Evolutionary conservation across 1,140 invertebrate species (phyloP).

Genomic region (Gryllus bimaculatus): DNA sequence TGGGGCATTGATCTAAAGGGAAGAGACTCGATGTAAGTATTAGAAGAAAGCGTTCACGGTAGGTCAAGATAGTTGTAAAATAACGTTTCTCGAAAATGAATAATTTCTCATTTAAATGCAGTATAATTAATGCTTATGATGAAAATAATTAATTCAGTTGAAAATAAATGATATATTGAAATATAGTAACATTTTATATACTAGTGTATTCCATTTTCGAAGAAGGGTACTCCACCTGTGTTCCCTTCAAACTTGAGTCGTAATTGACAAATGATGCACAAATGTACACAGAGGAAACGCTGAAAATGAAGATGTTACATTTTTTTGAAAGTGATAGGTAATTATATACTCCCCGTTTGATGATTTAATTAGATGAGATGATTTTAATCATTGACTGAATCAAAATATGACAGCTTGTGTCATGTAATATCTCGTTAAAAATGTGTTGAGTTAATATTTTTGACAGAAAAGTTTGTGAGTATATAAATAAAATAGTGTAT

Average conservation of each 20-base stretch:
- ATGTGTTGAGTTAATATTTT: not conserved
- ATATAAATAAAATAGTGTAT: not conserved
- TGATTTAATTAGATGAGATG: not conserved
- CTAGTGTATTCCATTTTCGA: too few relatives aligned
- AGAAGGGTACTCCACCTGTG: too few relatives aligned
- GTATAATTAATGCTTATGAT: too few relatives aligned
- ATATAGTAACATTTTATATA: too few relatives aligned
- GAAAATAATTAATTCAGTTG: too few relatives aligned
- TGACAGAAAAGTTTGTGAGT: not conserved
- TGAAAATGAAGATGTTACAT: not conserved
- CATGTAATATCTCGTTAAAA: too few relatives aligned
- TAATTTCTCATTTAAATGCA: too few relatives aligned
- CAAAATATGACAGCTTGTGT: not conserved
- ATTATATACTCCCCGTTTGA: not conserved
- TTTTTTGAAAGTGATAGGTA: not conserved
- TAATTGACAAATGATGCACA: not conserved
- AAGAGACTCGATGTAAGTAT: not conserved
- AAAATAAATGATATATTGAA: too few relatives aligned
- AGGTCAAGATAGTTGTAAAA: too few relatives aligned
- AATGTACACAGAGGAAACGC: not conserved
- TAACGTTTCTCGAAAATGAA: too few relatives aligned
- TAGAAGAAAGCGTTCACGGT: too few relatives aligned
- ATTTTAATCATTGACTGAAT: not conserved
- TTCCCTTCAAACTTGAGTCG: too few relatives aligned
- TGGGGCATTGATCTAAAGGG: not conserved